Evolutionary conservation across 1,140 invertebrate genomes (phyloP).

Genomic region (Drosophila pallidifrons): DNA sequence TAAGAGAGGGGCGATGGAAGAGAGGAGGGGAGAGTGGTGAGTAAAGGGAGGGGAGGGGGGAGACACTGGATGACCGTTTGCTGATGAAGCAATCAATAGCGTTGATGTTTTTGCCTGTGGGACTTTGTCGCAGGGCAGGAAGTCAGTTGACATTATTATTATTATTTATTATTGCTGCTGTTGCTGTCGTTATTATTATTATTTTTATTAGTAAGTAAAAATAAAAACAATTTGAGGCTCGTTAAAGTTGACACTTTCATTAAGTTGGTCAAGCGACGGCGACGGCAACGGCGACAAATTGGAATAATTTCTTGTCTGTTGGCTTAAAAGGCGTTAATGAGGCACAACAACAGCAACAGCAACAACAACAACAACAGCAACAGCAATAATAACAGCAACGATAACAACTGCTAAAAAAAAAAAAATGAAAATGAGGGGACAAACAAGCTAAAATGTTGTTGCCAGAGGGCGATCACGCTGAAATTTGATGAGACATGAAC

Average conservation of each 20-base stretch:
- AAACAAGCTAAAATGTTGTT: background rate
- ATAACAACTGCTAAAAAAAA: constrained; percentile 12
- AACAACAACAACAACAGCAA: constrained; percentile 14
- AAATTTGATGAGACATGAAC: constrained; percentile 77
- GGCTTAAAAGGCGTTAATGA: constrained; percentile 77
- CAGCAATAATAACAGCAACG: constrained; percentile 22
- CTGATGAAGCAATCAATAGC: constrained; percentile 75
- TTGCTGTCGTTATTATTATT: constrained; percentile 34
- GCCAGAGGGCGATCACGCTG: constrained; percentile 31
- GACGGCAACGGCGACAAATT: constrained; percentile 52
- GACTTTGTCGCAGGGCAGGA: constrained; percentile 43
- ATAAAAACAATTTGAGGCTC: constrained; percentile 82
- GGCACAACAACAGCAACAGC: constrained; percentile 39
- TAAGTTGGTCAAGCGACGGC: constrained; percentile 73
- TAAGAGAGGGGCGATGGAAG: background rate
- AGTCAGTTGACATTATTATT: constrained; percentile 34
- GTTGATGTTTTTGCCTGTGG: constrained; percentile 53
- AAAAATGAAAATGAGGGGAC: background rate
- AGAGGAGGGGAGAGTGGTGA: background rate
- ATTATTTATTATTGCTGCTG: constrained; percentile 7
- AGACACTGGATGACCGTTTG: constrained; percentile 11
- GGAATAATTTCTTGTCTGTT: constrained; percentile 57
- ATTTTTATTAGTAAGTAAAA: constrained; percentile 67
- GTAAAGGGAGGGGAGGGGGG: background rate
- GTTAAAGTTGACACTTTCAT: constrained; percentile 83